Percentiles rank a stretch among this genome's conserved stretches.
These are phyloP conservation scores for Pterocles gutturalis DNA, from an alignment of 2,113 vertebrate species.

Conservation along the genomic window DNA sequence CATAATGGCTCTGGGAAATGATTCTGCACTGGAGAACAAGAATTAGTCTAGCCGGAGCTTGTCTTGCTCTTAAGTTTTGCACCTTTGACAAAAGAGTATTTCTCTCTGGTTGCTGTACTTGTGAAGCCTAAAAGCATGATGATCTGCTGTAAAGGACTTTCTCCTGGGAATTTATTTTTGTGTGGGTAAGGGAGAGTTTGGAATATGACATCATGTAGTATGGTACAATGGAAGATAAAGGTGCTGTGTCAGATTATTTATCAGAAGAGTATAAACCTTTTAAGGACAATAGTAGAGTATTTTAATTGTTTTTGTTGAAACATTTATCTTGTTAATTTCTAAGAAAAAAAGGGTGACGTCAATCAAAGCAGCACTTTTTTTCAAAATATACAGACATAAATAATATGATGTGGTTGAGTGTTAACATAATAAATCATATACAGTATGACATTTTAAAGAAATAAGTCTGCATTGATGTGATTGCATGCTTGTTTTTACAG, in stretches of 20 bases:
- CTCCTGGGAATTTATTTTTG: constrained; percentile 79
- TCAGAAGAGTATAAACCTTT: constrained; percentile 79
- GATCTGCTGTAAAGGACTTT: constrained; percentile 75
- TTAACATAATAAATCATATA: constrained; percentile 90
- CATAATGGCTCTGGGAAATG: constrained; percentile 71
- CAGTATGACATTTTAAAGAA: constrained; percentile 88
- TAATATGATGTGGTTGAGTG: constrained; percentile 88
- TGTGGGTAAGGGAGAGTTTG: constrained; percentile 73
- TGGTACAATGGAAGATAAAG: constrained; percentile 75
- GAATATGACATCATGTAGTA: constrained; percentile 75
- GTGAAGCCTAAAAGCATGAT: constrained; percentile 78
- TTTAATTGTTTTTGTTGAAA: constrained; percentile 78
- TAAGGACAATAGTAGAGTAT: constrained; percentile 79
- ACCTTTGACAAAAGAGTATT: constrained; percentile 75
- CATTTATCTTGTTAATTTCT: constrained; percentile 82
- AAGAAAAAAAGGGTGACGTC: constrained; percentile 80
- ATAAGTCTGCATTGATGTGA: constrained; percentile 89
- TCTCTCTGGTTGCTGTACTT: constrained; percentile 69
- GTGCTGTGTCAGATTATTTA: constrained; percentile 84
- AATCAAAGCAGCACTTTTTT: constrained; percentile 85
- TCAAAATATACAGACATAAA: constrained; percentile 85
- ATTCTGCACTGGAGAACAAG: constrained; percentile 69
- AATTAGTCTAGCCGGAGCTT: constrained; percentile 62
- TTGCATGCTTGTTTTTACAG: constrained; percentile 88
- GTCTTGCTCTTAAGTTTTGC: constrained; percentile 71